Percentiles rank a stretch among this genome's conserved stretches.
Evolutionary conservation across 2,888 invertebrate genomes (phyloP).

Genomic region (Tetranychus truncatus): DNA sequence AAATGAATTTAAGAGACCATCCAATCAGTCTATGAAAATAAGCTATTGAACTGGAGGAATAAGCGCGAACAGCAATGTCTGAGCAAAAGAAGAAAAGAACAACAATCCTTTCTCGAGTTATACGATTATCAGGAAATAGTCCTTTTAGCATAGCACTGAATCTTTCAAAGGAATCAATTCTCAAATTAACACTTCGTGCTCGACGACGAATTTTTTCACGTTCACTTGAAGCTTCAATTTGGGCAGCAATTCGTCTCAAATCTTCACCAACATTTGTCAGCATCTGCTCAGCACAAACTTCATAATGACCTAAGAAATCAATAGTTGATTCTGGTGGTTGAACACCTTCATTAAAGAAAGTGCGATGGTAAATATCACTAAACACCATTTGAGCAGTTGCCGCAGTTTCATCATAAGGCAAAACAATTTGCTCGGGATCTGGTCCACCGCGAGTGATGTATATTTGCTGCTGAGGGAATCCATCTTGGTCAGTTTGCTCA

Average conservation of each 20-base stretch:
- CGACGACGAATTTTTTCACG: slow-evolving; percentile 27
- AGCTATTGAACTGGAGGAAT: slow-evolving; percentile 23
- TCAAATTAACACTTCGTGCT: slow-evolving; percentile 27
- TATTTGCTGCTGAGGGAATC: not conserved
- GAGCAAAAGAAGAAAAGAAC: slow-evolving; percentile 33
- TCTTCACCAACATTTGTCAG: slow-evolving; percentile 28
- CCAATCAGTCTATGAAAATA: slow-evolving; percentile 24
- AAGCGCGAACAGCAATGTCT: slow-evolving; percentile 30
- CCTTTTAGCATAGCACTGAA: slow-evolving; percentile 29
- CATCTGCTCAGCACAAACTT: slow-evolving; percentile 1
- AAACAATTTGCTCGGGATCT: not conserved
- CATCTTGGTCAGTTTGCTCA: not conserved
- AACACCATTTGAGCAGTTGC: not conserved
- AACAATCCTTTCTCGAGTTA: slow-evolving; percentile 30
- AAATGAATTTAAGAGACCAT: slow-evolving; percentile 31
- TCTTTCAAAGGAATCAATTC: slow-evolving; percentile 26
- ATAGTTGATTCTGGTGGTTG: not conserved
- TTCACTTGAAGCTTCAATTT: slow-evolving; percentile 30
- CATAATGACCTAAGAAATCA: not conserved
- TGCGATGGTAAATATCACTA: not conserved
- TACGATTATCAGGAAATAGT: slow-evolving; percentile 28
- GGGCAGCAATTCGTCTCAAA: slow-evolving; percentile 30
- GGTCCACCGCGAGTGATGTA: not conserved
- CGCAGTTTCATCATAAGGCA: not conserved
- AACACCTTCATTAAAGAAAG: not conserved